Conservation (phyloP, 2,888 invertebrate species). For the Metallyticus violacea region DNA sequence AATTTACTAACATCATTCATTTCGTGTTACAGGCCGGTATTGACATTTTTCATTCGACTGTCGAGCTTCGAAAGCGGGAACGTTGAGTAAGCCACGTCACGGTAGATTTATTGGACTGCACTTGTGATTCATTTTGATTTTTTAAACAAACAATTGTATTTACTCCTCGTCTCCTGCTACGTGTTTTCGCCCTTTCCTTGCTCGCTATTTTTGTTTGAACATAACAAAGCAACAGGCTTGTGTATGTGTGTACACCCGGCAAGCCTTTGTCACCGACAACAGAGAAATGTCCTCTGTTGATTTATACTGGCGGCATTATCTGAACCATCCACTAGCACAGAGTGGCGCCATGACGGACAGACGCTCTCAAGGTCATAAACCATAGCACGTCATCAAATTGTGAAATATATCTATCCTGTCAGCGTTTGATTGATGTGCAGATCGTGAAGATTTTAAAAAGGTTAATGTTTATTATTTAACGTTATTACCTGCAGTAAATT, state of each 20-base stretch:
- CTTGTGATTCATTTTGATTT: neutral
- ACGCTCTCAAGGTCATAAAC: neutral
- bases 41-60: neutral
- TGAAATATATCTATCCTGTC: neutral
- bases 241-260: neutral
- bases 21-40: neutral
- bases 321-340: neutral
- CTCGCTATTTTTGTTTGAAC: neutral
- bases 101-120: neutral
- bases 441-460: neutral
- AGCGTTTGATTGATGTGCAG: neutral
- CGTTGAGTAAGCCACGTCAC: neutral
- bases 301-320: neutral
- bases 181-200: neutral
- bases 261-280: neutral
- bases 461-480: neutral
- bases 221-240: neutral
- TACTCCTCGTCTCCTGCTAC: neutral
- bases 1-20: neutral
- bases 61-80: neutral
- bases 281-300: neutral
- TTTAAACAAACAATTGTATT: neutral
- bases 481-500: neutral
- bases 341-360: neutral
- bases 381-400: neutral